phyloP scores from a whole-genome alignment of 2,797 vertebrate species.

The Tapirus indicus region DNA sequence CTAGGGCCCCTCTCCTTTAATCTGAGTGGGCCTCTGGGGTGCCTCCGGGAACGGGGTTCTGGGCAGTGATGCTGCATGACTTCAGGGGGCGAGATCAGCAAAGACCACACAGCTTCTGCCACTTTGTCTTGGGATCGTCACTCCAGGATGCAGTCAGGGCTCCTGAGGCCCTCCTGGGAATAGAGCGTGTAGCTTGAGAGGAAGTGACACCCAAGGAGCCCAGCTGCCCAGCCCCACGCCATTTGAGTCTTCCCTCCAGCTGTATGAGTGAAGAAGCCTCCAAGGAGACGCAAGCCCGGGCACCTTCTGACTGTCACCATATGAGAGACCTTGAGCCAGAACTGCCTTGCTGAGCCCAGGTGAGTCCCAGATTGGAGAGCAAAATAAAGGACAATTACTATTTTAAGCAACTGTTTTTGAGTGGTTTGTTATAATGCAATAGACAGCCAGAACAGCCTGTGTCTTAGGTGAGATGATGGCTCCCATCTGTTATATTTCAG shows the following conservation, averaged over 20 bases:
- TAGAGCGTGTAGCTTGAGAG: background rate
- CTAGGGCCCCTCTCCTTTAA: background rate
- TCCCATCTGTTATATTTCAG: background rate
- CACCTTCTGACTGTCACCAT: background rate
- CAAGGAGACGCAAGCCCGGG: background rate
- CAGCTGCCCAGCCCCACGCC: background rate
- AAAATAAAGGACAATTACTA: background rate
- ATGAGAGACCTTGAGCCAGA: background rate
- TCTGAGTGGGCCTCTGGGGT: background rate
- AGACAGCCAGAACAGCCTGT: background rate
- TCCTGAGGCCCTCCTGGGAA: background rate
- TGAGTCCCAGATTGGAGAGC: background rate
- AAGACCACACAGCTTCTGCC: background rate
- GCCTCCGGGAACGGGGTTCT: background rate
- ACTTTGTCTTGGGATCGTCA: background rate
- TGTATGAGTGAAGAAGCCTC: background rate
- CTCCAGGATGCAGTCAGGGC: background rate
- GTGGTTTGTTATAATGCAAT: background rate
- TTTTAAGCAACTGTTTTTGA: background rate
- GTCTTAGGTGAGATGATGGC: background rate
- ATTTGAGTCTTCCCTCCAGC: background rate
- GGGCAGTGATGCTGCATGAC: background rate
- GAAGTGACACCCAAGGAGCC: background rate
- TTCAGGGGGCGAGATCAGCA: background rate
- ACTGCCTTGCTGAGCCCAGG: background rate